Percentiles rank a stretch among this genome's conserved stretches.
These are phyloP conservation scores for Diloba caeruleocephala DNA, from an alignment of 2,888 invertebrate genomes.

Conservation along the genomic window DNA sequence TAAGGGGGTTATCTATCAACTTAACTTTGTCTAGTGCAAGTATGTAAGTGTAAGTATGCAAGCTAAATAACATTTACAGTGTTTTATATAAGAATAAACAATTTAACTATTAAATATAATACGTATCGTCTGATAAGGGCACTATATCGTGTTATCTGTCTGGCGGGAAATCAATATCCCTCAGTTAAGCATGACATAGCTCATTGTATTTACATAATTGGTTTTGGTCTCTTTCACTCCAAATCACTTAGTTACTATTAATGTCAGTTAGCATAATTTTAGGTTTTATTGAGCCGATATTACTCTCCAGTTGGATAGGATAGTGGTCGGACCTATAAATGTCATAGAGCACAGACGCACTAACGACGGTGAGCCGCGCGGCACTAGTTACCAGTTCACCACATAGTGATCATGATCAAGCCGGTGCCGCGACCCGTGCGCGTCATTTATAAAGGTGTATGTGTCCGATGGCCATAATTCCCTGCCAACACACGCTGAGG, in stretches of 20 bases:
- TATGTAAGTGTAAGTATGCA: no score
- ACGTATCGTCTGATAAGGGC: no score
- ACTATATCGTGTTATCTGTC: no score
- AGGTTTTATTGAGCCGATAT: not conserved
- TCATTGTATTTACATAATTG: not conserved
- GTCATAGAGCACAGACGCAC: not conserved
- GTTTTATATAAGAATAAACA: no score
- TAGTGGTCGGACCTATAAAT: constrained; percentile 4
- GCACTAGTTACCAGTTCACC: not conserved
- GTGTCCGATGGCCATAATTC: constrained; percentile 4
- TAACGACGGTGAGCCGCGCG: not conserved
- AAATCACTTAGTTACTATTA: not conserved
- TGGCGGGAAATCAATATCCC: not conserved
- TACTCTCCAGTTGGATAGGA: not conserved
- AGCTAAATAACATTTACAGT: no score
- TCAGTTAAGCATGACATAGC: not conserved
- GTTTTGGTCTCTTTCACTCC: constrained; percentile 1
- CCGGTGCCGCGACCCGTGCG: constrained; percentile 1
- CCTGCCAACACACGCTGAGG: constrained; percentile 3
- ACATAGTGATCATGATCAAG: not conserved
- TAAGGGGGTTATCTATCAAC: no score
- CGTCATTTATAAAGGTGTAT: constrained; percentile 3
- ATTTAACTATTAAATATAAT: no score
- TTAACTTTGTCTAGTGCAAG: no score
- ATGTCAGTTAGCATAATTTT: not conserved